Base-by-base conservation (phyloP, 2,888 invertebrate species). In the Meliscaeva auricollis region DNA sequence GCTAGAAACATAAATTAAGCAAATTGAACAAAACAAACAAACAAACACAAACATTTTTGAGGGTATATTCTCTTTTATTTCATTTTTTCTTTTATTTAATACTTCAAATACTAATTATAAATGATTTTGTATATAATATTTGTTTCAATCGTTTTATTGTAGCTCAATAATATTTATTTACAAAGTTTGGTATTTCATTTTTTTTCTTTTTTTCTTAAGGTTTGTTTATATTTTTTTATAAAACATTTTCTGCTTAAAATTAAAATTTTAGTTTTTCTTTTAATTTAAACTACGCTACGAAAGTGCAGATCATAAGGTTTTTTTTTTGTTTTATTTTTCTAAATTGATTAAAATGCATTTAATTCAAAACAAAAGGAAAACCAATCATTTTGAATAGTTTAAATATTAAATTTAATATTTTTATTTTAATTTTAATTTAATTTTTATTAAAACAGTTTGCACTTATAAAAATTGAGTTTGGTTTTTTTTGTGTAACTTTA, bases 81-180 rank as follows among this genome's bases (percentile, higher is more conserved):
- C 15, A 26, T 56, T 66, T 72, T 46, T 58, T 68, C 68, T 74
- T 78, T 70, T 41, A 74, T 79, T 74, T 85, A 76, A 72, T 81
- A 76, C 62, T 85, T 85, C 81, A 70, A 81, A 77, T 81, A 69
- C 80, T 85, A 85, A 73, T 73, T 81, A 77, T 85, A 85, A 85
- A 85, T 85, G 81, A 85, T 85, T 73, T 80, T 81, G 81, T 85
- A 80, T 80, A 85, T 69, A 84, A 81, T 85, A 76, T 73, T 76
- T 76, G 48, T 84, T 66, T 70, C 52, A 60, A 58, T 80, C 9
- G 54, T 66, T 64, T 44, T 75, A 30, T 60, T 46, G 44, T 46
- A 46, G 41, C 44, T 22, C 56, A 52, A 44, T 70, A 76, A 76
- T 77, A 44, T 48, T 73, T 72, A 68, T 46, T 48, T 50, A 56